These are phyloP conservation scores for Latrodectus elegans DNA, from an alignment of 2,888 invertebrate species.

Conservation along the genomic window DNA sequence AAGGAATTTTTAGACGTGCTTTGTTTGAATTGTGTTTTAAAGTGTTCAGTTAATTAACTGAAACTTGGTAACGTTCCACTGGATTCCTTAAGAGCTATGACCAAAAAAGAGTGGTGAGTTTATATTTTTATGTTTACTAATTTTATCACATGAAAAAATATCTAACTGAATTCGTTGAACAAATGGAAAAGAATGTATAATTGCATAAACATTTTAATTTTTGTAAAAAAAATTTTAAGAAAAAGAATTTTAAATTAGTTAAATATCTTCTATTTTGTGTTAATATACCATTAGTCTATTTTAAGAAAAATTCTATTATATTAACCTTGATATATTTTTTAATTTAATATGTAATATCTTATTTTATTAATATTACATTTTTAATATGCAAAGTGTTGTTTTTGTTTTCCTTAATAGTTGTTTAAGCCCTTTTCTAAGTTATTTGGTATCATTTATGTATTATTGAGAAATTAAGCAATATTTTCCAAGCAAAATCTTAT, in stretches of 20 bases:
- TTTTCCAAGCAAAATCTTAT: too few species aligned
- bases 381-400: too few species aligned
- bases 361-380: too few species aligned
- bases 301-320: too few species aligned
- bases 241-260: not conserved
- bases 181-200: too few species aligned
- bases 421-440: too few species aligned
- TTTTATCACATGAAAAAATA: not conserved
- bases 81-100: constrained; percentile 57
- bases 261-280: not conserved
- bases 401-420: too few species aligned
- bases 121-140: not conserved
- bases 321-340: too few species aligned
- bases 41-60: constrained; percentile 7
- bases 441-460: too few species aligned
- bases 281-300: not conserved
- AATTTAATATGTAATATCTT: too few species aligned
- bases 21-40: constrained; percentile 1
- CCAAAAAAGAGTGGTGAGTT: constrained; percentile 64
- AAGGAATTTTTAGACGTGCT: constrained; percentile 1
- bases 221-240: not conserved
- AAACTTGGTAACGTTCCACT: constrained; percentile 20
- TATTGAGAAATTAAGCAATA: too few species aligned
- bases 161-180: too few species aligned
- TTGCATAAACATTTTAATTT: not conserved